Percentiles rank a stretch among this genome's conserved stretches.
Conservation (phyloP, 2,888 invertebrate genomes). For the Pachydiplax longipennis region DNA sequence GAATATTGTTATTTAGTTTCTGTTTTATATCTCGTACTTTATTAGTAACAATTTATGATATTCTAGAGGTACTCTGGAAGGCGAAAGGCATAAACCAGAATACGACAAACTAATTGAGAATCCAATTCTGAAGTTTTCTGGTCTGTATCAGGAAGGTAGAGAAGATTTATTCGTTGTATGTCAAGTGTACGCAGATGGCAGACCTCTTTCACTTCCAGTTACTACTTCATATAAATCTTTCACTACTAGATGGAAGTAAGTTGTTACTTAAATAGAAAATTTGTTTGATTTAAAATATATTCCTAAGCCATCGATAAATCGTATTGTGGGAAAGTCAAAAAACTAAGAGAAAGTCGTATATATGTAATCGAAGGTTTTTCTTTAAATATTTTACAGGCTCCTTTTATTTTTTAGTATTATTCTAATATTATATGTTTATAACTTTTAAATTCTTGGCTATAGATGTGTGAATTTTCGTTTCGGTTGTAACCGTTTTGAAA, state of each 20-base stretch:
- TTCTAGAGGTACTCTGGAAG: slow-evolving; percentile 89
- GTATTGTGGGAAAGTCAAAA: too few relatives aligned
- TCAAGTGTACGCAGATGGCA: slow-evolving; percentile 82
- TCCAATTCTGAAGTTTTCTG: slow-evolving; percentile 90
- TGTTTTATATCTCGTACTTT: neutral
- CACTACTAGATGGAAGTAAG: slow-evolving; percentile 90
- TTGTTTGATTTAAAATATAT: neutral
- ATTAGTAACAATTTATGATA: slow-evolving; percentile 48
- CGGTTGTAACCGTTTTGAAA: too few relatives aligned
- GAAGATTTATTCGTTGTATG: slow-evolving; percentile 90
- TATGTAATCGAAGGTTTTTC: too few relatives aligned
- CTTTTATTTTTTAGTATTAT: too few relatives aligned
- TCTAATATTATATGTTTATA: too few relatives aligned
- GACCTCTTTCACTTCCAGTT: slow-evolving; percentile 84
- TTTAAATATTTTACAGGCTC: too few relatives aligned
- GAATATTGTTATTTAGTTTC: slow-evolving; percentile 49
- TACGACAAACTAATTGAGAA: slow-evolving; percentile 87
- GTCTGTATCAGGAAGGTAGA: slow-evolving; percentile 82
- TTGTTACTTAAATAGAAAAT: slow-evolving; percentile 49
- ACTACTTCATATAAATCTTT: slow-evolving; percentile 93
- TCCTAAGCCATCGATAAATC: too few relatives aligned
- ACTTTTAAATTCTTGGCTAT: too few relatives aligned
- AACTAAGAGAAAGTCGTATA: too few relatives aligned
- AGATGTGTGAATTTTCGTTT: too few relatives aligned
- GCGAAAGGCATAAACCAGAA: slow-evolving; percentile 83